phyloP scores from a whole-genome alignment of 2,113 vertebrate species.

The pig (Sus scrofa) region DNA sequence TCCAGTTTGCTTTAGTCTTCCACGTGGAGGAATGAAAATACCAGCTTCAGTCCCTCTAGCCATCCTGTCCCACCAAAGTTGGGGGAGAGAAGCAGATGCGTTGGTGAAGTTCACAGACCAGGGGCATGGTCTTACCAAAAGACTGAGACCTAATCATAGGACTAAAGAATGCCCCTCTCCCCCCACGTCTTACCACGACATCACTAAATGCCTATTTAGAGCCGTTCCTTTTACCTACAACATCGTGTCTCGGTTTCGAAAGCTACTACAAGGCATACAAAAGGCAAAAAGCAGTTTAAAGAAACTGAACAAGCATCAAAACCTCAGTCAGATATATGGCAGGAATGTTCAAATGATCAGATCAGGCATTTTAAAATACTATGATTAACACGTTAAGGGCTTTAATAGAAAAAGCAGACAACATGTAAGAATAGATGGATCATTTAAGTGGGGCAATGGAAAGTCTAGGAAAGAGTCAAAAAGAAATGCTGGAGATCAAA shows the following conservation, averaged over 20 bases:
- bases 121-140: background rate
- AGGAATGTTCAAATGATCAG: background rate
- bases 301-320: background rate
- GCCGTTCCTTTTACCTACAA: background rate
- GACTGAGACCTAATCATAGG: background rate
- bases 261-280: background rate
- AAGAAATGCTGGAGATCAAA: background rate
- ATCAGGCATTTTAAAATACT: background rate
- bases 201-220: background rate
- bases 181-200: background rate
- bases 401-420: background rate
- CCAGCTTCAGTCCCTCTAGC: background rate
- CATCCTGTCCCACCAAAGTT: background rate
- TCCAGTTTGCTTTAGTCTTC: background rate
- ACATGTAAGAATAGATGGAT: background rate
- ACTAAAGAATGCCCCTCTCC: background rate
- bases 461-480: background rate
- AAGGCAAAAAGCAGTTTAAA: conserved; percentile 6
- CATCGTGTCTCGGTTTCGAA: background rate
- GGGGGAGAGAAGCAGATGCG: background rate
- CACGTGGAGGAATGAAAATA: background rate
- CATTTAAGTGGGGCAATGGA: background rate
- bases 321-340: background rate
- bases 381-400: background rate
- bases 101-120: background rate